Base-by-base conservation (phyloP, 2,888 invertebrate species). In the Asteroscopus sphinx region DNA sequence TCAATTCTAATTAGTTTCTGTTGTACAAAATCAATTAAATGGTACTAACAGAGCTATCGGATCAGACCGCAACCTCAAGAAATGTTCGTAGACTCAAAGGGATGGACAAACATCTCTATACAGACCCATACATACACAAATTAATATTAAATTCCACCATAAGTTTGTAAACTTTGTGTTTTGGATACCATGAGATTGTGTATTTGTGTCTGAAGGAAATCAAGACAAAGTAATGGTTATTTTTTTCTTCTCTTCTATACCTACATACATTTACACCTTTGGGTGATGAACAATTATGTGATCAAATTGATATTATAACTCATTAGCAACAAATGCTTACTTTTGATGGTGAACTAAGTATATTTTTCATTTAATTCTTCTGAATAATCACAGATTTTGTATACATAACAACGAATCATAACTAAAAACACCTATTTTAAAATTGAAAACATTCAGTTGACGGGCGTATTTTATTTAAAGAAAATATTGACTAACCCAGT, bases 1-100 rank as follows among this genome's bases (percentile, higher is more conserved):
- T 88, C 91, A 90, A 89, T 86, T 88, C 88, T 92, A 92, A 93
- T 93, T 93, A 93, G 92, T 91, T 93, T 91, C 89, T 85, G 84
- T 84, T 86, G 81, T 87, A 89, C 85, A 90, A 91, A 91, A 92
- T 91, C 93, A 92, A 92, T 93, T 91, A 89, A 91, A 92, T 89
- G 88, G 82, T 88, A 86, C 88, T 87, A 89, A 86, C 82, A 74
- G 75, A 77, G 82, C 83, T 83, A 85, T 86, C 81, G 83, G 83
- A 80, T 86, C 81, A 71, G 64, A 85, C 90, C 90, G 82, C 89
- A 89, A 86, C 87, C 87, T 81, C 88, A 86, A 89, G 89, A 87
- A 90, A 86, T 86, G 85, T 81, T 88, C 79, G 69, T 72, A 68
- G 76, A 85, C 86, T 88, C 86, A 89, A 88, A 89, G 87, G 88